Base-by-base conservation (phyloP, 1,140 invertebrate species). In the Zaprionus gabonicus region DNA sequence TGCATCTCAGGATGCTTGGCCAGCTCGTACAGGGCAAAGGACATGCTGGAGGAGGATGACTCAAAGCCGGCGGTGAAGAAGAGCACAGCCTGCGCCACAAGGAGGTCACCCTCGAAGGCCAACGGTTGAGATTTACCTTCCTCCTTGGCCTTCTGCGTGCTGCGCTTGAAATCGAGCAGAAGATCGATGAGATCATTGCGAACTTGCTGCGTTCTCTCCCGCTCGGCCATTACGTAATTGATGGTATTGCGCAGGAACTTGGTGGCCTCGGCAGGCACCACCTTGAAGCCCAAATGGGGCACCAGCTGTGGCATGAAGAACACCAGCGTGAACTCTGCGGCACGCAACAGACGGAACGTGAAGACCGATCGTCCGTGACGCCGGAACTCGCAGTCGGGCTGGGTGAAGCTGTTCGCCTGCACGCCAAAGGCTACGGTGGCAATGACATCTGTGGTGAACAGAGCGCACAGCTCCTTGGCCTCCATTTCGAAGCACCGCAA, bases 31-130 rank as follows among this genome's bases (percentile, higher is more conserved):
- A 94, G 49, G 15, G 93, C 91, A 81, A 94, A 93, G 0, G 91
- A 80, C 78, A 94, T 92, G 0, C 93, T 93, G 1, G 93, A 88
- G 0, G 93, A 92, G 3, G 94, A 93, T 1, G 94, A 94, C 71
- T 94, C 94, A 63, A 93, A 94, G 4, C 94, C 94, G 62, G 94
- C 96, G 2, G 94, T 91, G 73, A 96, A 95, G 78, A 97, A 96
- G 6, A 95, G 44, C 1, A 95, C 92, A 1, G 94, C 94, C 77
- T 96, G 95, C 0, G 95, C 94, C 1, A 95, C 85, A 4, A 97
- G 60, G 1, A 93, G 72, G 17, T 93, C 91, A 34, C 88, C 92
- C n/a, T 93, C 85, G 41, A 91, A 93, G 0, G 82, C 53, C 17
- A 88, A 68, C 51, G 81, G 73, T 46, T 78, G 59, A 13, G 70